Conservation (phyloP, 2,113 vertebrate species). For the Channa maculata region DNA sequence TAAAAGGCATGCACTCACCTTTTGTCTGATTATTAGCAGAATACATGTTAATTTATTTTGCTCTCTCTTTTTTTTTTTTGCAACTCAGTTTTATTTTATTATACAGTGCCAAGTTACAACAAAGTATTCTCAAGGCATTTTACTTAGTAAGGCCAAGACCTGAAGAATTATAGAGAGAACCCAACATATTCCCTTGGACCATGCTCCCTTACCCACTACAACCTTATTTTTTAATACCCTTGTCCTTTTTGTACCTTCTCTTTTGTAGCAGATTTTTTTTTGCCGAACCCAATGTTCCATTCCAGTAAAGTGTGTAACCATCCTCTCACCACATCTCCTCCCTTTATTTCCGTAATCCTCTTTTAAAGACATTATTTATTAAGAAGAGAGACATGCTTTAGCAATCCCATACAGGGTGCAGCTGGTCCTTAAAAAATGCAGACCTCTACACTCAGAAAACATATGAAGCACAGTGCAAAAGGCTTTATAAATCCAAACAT, state of each 20-base stretch:
- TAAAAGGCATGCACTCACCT: background rate
- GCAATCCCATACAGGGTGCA: constrained; percentile 14
- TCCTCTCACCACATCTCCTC: constrained; percentile 26
- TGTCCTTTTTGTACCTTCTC: background rate
- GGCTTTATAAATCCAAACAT: background rate
- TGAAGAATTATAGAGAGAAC: no score
- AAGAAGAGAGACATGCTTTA: constrained; percentile 19
- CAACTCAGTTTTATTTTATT: no score
- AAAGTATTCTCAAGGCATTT: no score
- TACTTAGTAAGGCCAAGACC: no score
- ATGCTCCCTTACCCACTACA: background rate
- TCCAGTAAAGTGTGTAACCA: constrained; percentile 30
- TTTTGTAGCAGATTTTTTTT: constrained; percentile 7
- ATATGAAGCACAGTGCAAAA: background rate
- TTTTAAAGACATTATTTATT: constrained; percentile 30
- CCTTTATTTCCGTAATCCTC: constrained; percentile 13
- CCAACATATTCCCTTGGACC: no score
- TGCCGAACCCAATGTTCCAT: background rate
- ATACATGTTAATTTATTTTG: background rate
- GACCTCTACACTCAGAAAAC: background rate
- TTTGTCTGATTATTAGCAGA: background rate
- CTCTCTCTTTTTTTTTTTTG: background rate
- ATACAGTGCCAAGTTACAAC: no score
- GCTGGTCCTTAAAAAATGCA: constrained; percentile 6
- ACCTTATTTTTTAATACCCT: background rate